Conservation (phyloP, 2,888 invertebrate species). For the Drosophila formosana region DNA sequence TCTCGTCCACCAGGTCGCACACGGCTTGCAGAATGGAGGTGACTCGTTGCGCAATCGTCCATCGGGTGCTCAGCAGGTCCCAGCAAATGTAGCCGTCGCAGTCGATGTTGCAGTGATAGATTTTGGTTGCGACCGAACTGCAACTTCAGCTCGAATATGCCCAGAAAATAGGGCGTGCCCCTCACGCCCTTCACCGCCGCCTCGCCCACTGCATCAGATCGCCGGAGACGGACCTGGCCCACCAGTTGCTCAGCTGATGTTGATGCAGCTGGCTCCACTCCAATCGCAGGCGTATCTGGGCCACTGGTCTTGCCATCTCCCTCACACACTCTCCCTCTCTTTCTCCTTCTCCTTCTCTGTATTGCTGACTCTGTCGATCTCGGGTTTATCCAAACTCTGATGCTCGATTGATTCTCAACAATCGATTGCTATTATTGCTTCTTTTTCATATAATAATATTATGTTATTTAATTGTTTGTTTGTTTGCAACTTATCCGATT, state of each 20-base stretch:
- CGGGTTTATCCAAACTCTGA: not conserved
- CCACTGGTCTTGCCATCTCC: not conserved
- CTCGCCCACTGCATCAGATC: conserved; percentile 47
- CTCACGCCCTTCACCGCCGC: conserved; percentile 19
- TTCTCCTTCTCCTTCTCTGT: not conserved
- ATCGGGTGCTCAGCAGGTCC: conserved; percentile 37
- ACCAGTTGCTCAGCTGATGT: conserved; percentile 7
- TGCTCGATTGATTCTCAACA: not conserved
- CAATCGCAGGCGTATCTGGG: conserved; percentile 22
- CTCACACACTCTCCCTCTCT: not conserved
- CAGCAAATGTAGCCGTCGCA: conserved; percentile 50
- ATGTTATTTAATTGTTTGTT: no score
- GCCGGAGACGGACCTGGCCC: conserved; percentile 15
- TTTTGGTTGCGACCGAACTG: conserved; percentile 29
- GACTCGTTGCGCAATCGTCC: conserved; percentile 12
- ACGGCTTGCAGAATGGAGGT: conserved; percentile 25
- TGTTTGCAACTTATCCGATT: no score
- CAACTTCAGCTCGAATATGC: conserved; percentile 23
- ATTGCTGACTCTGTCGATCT: not conserved
- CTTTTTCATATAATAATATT: no score
- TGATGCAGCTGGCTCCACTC: conserved; percentile 24
- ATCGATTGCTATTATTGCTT: not conserved
- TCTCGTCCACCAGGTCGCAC: conserved; percentile 23
- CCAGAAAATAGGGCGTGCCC: conserved; percentile 35
- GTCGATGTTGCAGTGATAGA: conserved; percentile 51